Conservation (phyloP, 1,140 invertebrate species). For the Ericerus pela region DNA sequence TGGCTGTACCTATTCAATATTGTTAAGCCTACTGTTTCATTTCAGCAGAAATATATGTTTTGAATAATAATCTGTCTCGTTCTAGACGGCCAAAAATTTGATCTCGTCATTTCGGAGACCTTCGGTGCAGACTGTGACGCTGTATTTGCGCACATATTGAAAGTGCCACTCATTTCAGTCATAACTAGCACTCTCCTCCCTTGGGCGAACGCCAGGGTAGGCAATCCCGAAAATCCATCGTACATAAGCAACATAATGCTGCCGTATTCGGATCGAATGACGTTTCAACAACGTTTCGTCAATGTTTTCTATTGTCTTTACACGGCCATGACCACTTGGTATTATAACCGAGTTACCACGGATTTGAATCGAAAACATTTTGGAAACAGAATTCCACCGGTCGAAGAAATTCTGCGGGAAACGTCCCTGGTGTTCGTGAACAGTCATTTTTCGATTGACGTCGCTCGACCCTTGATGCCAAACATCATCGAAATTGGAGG, state of each 20-base stretch:
- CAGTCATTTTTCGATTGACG: conserved; percentile 36
- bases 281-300: conserved; percentile 3
- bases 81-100: conserved; percentile 17
- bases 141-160: conserved; percentile 29
- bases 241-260: conserved; percentile 20
- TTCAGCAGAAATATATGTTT: background rate
- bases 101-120: conserved; percentile 22
- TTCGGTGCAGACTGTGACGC: conserved; percentile 22
- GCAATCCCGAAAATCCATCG: conserved; percentile 21
- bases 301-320: background rate
- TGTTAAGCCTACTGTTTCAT: background rate
- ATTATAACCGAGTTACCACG: background rate
- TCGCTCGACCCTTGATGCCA: conserved; percentile 33
- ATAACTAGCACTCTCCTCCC: conserved; percentile 26
- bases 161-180: conserved; percentile 30
- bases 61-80: background rate
- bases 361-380: conserved; percentile 32
- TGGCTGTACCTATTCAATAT: background rate
- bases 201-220: conserved; percentile 32
- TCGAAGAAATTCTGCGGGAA: conserved; percentile 32
- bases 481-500: conserved; percentile 42
- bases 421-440: conserved; percentile 38
- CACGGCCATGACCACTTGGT: background rate
- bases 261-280: conserved; percentile 18
- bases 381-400: conserved; percentile 38